A percentile compares a stretch with the other conserved stretches of the same genome.
Conservation (phyloP, 1,140 invertebrate species). For the Drosophila pachea region DNA sequence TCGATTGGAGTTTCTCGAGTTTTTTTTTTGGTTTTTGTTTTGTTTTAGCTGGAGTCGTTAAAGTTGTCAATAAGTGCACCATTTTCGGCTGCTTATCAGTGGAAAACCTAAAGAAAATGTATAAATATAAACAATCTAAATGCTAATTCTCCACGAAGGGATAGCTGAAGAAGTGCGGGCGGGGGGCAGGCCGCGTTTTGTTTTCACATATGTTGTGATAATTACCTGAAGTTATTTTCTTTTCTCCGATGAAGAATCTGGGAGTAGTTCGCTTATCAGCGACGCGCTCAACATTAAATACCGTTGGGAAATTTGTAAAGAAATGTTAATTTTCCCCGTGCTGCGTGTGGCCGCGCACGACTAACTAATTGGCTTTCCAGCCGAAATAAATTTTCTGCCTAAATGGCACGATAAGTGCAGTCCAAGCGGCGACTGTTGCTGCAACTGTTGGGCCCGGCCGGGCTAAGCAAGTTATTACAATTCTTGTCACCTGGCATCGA, state of each 20-base stretch:
- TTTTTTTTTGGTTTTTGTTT: constrained; percentile 35
- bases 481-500: constrained; percentile 68
- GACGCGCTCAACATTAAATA: constrained; percentile 66
- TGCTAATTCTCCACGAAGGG: constrained; percentile 49
- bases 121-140: constrained; percentile 64
- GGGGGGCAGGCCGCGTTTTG: constrained; percentile 50
- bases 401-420: constrained; percentile 66
- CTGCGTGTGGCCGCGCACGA: constrained; percentile 61
- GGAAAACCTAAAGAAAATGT: constrained; percentile 21
- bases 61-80: constrained; percentile 77
- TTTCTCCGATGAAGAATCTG: constrained; percentile 36
- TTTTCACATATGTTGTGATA: constrained; percentile 71
- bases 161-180: not conserved
- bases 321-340: constrained; percentile 59
- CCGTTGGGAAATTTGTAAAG: constrained; percentile 71
- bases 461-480: constrained; percentile 70
- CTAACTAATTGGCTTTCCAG: constrained; percentile 68
- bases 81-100: constrained; percentile 71
- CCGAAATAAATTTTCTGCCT: constrained; percentile 66
- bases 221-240: constrained; percentile 64
- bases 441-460: not conserved
- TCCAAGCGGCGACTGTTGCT: constrained; percentile 3
- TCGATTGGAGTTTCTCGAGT: constrained; percentile 27
- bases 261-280: constrained; percentile 56
- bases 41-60: constrained; percentile 60